Evolutionary conservation across 2,113 vertebrate genomes (phyloP).

Genomic region (Hassar affinis): DNA sequence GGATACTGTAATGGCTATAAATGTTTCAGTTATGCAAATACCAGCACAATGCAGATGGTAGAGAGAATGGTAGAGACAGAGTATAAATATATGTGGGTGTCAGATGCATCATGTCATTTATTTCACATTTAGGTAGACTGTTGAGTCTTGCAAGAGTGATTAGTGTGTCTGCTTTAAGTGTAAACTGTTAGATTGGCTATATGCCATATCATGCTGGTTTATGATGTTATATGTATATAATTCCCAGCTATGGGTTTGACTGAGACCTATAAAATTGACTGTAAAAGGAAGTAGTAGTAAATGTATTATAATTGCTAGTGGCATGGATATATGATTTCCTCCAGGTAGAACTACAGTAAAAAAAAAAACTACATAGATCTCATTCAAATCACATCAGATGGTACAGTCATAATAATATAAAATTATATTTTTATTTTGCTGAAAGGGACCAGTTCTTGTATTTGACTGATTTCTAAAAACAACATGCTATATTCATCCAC

Average conservation of each 20-base stretch:
- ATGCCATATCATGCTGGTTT: constrained; percentile 30
- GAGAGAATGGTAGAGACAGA: background rate
- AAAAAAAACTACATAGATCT: background rate
- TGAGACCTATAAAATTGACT: constrained; percentile 44
- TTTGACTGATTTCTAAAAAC: constrained; percentile 5
- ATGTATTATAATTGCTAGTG: constrained; percentile 37
- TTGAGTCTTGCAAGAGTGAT: background rate
- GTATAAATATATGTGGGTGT: background rate
- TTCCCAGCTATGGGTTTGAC: constrained; percentile 46
- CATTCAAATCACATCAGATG: background rate
- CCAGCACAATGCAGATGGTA: constrained; percentile 3
- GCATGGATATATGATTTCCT: constrained; percentile 11
- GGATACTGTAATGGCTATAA: constrained; percentile 10
- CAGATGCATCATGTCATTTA: background rate
- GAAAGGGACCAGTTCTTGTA: background rate
- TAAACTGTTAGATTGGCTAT: background rate
- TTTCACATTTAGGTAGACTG: background rate
- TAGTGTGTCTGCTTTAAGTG: background rate
- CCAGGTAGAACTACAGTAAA: background rate
- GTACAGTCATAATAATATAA: background rate
- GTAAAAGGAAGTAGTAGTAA: constrained; percentile 34
- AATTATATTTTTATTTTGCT: background rate
- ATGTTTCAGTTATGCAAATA: constrained; percentile 24
- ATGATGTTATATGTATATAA: constrained; percentile 27
- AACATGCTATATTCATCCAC: background rate